Base-by-base conservation (phyloP, 1,140 invertebrate genomes). In the Nasonia vitripennis region DNA sequence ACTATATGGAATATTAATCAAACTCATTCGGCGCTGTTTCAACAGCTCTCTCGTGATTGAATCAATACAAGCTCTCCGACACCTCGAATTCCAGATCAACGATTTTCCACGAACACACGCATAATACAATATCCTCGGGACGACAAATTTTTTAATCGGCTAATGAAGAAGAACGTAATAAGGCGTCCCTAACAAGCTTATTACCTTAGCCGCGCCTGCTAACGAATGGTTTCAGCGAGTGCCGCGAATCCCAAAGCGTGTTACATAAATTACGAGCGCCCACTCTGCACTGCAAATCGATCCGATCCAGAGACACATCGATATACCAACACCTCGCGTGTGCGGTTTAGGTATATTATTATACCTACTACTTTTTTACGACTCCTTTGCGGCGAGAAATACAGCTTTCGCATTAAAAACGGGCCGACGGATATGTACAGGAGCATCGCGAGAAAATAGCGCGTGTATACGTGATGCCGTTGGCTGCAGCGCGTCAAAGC, bases 201-300 rank as follows among this genome's bases (percentile, higher is more conserved):
- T 75, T 31, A 41, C 73, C 34, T 75, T 75, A 75, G 14, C 73
- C 73, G 73, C 73, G 37, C 14, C 14, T 17, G 73, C 17, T 75
- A 45, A 75, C 37, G 73, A 75, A 75, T 75, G 73, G 73, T 75
- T 75, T 75, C 73, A 75, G 37, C 31, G 73, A 45, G 37, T 45
- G 45, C 14, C n/a, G 37, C 17, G 20, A 84, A 79, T 78, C 77
- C 78, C 62, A 79, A n/a, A 78, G 74, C 83, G 31, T 71, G 83
- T 84, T 70, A 62, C 48, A 78, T 68, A 84, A 84, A 78, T 84
- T 68, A 71, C 55, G 20, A n/a, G n/a, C 23, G 31, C 1, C 27
- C 1, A 27, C 34, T 81, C 7, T 17, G 68, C n/a, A 1, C 68
- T 23, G 48, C 14, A 51, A 51, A 51, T 51, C 48, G 48, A 51